A percentile compares a stretch with the other conserved stretches of the same genome.
These are phyloP conservation scores for Tolypeutes matacus DNA, from an alignment of 2,797 vertebrate genomes.

Conservation along the genomic window DNA sequence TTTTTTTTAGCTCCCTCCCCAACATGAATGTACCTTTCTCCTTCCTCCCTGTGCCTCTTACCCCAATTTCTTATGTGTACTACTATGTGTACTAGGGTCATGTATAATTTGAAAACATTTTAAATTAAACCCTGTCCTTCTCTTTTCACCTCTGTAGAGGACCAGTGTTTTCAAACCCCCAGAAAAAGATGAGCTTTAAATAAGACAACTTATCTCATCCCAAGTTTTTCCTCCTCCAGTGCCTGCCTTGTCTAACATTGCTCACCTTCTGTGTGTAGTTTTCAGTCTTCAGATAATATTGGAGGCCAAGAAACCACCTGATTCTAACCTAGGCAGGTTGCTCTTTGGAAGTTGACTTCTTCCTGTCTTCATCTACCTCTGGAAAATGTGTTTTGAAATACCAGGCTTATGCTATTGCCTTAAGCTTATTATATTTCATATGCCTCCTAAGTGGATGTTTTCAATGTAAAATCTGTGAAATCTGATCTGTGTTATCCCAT, in stretches of 20 bases:
- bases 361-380: not conserved
- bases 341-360: not conserved
- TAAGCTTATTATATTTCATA: not conserved
- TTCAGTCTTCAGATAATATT: not conserved
- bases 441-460: not conserved
- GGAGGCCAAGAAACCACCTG: not conserved
- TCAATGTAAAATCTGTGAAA: constrained; percentile 23
- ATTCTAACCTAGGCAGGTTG: not conserved
- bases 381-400: constrained; percentile 28
- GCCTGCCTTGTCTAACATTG: not conserved
- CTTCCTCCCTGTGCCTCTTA: not conserved
- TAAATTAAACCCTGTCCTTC: not conserved
- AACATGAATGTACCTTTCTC: not conserved
- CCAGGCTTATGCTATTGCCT: not conserved
- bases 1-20: not conserved
- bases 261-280: not conserved
- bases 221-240: not conserved
- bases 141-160: not conserved
- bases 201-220: constrained; percentile 9
- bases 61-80: not conserved
- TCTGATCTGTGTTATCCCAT: not conserved
- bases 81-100: not conserved
- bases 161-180: not conserved
- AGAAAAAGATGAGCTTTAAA: not conserved
- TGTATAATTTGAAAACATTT: constrained; percentile 28